Percentiles rank a stretch among this genome's conserved stretches.
Conservation (phyloP, 1,140 invertebrate species). For the Brachionus angularis region DNA sequence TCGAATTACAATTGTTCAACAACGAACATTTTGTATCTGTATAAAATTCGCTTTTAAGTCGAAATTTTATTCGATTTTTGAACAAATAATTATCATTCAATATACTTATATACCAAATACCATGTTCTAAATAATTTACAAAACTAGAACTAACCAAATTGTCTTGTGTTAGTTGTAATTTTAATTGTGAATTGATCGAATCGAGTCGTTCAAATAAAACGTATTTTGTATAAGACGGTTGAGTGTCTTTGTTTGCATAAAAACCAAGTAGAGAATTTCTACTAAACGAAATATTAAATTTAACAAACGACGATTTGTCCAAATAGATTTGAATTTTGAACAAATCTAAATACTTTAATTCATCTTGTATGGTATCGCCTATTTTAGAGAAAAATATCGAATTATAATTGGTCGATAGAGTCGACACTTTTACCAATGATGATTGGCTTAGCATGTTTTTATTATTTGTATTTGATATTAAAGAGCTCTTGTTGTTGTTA, state of each 20-base stretch:
- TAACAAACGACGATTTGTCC: slow-evolving; percentile 3
- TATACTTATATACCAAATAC: slow-evolving; percentile 32
- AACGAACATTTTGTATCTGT: slow-evolving; percentile 72
- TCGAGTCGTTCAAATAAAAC: slow-evolving; percentile 34
- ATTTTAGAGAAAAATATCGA: slow-evolving; percentile 30
- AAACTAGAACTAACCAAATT: not conserved
- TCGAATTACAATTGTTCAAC: slow-evolving; percentile 88
- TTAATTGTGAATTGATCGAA: not conserved
- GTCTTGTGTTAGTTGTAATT: not conserved
- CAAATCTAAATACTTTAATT: slow-evolving; percentile 1
- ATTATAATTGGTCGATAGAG: not conserved
- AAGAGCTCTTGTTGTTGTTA: not conserved
- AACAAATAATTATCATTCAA: slow-evolving; percentile 21
- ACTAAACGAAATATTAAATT: slow-evolving; percentile 21
- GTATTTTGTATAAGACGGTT: slow-evolving; percentile 9
- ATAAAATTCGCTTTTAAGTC: not conserved
- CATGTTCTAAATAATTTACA: slow-evolving; percentile 31
- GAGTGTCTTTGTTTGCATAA: slow-evolving; percentile 14
- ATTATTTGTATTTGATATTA: too few relatives aligned
- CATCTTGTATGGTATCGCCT: slow-evolving; percentile 17
- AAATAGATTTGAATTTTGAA: slow-evolving; percentile 39
- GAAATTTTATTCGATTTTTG: slow-evolving; percentile 25
- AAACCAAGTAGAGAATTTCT: slow-evolving; percentile 20
- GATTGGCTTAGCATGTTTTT: not conserved
- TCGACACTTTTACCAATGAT: not conserved